These are phyloP conservation scores for Melitaea athalia DNA, from an alignment of 2,888 invertebrate genomes.

Conservation along the genomic window DNA sequence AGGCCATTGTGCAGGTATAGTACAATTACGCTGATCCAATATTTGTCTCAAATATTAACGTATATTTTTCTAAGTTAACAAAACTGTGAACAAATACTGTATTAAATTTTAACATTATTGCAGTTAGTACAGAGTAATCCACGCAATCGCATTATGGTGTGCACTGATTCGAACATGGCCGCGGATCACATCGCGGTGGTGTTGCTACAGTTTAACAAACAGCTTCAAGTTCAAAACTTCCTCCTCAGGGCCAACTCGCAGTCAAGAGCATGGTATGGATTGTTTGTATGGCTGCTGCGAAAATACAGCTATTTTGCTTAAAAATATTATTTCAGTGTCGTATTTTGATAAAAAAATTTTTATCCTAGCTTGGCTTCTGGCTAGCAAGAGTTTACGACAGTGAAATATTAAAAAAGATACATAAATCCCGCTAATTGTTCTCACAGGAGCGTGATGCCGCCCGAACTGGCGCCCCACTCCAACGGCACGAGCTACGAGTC, in stretches of 20 bases:
- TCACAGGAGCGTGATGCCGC: constrained; percentile 61
- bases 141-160: constrained; percentile 59
- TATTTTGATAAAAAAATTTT: not conserved
- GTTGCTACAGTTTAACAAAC: constrained; percentile 56
- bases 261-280: constrained; percentile 60
- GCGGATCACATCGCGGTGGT: constrained; percentile 67
- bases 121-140: constrained; percentile 52
- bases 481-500: constrained; percentile 59
- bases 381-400: not conserved
- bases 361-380: not conserved
- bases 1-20: constrained; percentile 62
- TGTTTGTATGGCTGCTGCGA: not conserved
- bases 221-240: constrained; percentile 55
- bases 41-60: too few species aligned
- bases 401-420: not conserved
- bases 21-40: not conserved
- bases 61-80: too few species aligned
- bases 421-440: not conserved
- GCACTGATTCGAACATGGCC: constrained; percentile 72
- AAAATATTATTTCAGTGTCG: too few species aligned
- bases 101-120: constrained; percentile 19
- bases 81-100: not conserved
- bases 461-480: constrained; percentile 52
- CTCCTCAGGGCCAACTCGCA: constrained; percentile 61
- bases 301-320: not conserved